Percentiles rank a stretch among this genome's conserved stretches.
Evolutionary conservation across 2,888 invertebrate genomes (phyloP).

Genomic region (Apodemia hepburni): DNA sequence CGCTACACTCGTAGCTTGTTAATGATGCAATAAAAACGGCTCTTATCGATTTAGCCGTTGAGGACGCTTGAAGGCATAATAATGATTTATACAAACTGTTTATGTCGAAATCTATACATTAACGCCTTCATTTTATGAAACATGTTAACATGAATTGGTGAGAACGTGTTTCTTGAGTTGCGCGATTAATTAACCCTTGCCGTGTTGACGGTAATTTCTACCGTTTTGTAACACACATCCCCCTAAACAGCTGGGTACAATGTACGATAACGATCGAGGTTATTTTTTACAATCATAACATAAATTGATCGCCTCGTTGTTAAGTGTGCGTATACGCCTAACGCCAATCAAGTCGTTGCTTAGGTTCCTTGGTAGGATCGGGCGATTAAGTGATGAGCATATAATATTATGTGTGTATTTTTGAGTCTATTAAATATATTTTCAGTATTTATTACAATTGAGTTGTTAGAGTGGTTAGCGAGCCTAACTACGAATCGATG

Average conservation of each 20-base stretch:
- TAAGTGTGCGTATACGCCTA: no score
- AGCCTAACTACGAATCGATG: no score
- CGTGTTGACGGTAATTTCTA: constrained; percentile 50
- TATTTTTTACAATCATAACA: no score
- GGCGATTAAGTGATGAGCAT: no score
- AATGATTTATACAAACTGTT: constrained; percentile 73
- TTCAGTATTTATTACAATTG: no score
- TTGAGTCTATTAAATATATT: no score
- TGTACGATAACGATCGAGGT: constrained; percentile 51
- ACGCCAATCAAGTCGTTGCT: no score
- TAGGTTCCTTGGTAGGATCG: no score
- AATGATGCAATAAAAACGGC: constrained; percentile 76
- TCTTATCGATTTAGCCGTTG: constrained; percentile 73
- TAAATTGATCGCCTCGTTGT: no score
- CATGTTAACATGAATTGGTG: constrained; percentile 68
- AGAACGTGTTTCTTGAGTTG: constrained; percentile 62
- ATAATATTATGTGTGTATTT: no score
- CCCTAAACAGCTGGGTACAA: constrained; percentile 48
- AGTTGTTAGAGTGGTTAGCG: no score
- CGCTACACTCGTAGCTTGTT: constrained; percentile 64
- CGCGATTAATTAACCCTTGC: constrained; percentile 65
- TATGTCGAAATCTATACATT: constrained; percentile 63
- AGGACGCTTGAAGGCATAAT: constrained; percentile 67
- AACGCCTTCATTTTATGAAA: constrained; percentile 58
- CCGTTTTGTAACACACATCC: constrained; percentile 61